These are phyloP conservation scores for Dilophus febrilis DNA, from an alignment of 2,888 invertebrate genomes.

Conservation along the genomic window DNA sequence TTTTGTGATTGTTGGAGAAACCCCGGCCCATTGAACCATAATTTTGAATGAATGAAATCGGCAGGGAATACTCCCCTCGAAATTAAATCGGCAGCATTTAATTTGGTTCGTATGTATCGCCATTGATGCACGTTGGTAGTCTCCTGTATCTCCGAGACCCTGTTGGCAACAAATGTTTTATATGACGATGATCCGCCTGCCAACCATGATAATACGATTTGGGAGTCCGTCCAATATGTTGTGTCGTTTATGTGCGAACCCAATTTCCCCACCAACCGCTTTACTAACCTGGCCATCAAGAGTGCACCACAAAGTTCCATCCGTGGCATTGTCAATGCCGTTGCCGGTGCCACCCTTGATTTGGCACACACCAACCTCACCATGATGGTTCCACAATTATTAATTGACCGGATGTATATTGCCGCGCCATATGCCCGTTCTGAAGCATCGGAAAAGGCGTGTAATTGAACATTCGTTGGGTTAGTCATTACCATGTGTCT, in stretches of 20 bases:
- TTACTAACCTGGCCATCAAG: neutral
- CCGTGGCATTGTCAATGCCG: neutral
- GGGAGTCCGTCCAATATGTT: neutral
- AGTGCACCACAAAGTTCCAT: neutral
- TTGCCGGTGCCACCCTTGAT: neutral
- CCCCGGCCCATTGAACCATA: too few relatives aligned
- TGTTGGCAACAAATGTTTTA: neutral
- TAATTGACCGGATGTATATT: too few relatives aligned
- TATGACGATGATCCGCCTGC: neutral
- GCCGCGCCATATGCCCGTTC: conserved; percentile 5
- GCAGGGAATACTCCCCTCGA: too few relatives aligned
- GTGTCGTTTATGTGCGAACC: too few relatives aligned
- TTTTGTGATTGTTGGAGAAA: too few relatives aligned
- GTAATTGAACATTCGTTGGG: neutral
- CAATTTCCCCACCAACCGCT: too few relatives aligned
- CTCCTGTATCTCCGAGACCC: neutral
- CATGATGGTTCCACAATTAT: neutral
- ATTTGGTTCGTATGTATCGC: too few relatives aligned
- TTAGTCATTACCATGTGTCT: neutral
- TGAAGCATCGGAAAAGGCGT: conserved; percentile 3
- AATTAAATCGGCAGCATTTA: too few relatives aligned
- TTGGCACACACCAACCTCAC: neutral
- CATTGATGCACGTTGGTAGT: too few relatives aligned
- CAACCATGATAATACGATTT: neutral
- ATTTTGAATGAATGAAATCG: too few relatives aligned